Evolutionary conservation across 1,140 invertebrate species (phyloP).

Genomic region (Eueides isabella): DNA sequence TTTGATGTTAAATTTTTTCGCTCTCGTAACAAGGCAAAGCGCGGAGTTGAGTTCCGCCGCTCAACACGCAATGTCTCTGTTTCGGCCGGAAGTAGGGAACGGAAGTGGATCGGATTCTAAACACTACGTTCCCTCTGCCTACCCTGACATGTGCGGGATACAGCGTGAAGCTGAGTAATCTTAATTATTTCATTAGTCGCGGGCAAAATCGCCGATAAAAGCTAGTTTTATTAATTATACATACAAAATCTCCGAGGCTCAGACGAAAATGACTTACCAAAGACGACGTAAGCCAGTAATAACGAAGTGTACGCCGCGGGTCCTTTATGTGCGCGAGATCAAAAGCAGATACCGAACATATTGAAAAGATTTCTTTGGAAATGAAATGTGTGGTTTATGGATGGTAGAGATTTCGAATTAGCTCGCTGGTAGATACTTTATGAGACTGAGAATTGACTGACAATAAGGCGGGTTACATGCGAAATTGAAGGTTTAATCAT

Average conservation of each 20-base stretch:
- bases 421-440: background rate
- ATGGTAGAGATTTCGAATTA: constrained; percentile 8
- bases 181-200: too few species aligned
- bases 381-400: constrained; percentile 20
- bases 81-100: too few species aligned
- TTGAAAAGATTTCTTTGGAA: constrained; percentile 30
- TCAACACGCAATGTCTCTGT: too few species aligned
- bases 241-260: constrained; percentile 12
- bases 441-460: constrained; percentile 3
- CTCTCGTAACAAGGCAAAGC: too few species aligned
- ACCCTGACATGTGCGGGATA: too few species aligned
- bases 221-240: background rate
- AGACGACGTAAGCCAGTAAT: constrained; percentile 24
- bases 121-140: too few species aligned
- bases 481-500: background rate
- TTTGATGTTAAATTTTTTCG: too few species aligned
- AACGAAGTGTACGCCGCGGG: constrained; percentile 23
- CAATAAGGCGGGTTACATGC: background rate
- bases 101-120: too few species aligned
- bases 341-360: constrained; percentile 25
- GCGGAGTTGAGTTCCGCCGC: too few species aligned
- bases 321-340: constrained; percentile 25
- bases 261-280: constrained; percentile 21
- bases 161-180: too few species aligned
- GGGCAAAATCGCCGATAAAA: background rate